Conservation (phyloP, 30 jellyfish, hydroid and myxozoan species). For the Hydractinia symbiolongicarpus region DNA sequence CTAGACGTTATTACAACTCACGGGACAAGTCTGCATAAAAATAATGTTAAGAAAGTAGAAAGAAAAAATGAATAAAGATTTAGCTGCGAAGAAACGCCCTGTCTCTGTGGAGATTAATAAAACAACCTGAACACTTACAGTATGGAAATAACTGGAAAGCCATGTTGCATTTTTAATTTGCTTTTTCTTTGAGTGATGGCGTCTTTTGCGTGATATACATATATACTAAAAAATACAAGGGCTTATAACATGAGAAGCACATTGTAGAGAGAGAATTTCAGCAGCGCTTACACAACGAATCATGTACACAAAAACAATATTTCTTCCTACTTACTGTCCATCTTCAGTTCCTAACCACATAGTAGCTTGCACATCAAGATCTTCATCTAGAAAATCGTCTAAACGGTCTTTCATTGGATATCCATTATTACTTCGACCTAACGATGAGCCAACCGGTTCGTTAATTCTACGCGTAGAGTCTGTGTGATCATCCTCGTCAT, state of each 20-base stretch:
- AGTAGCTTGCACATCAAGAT: conserved; percentile 74
- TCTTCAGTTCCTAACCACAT: conserved; percentile 99
- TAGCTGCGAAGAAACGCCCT: background rate
- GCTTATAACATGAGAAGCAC: background rate
- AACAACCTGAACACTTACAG: conserved; percentile 48
- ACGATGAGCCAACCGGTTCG: conserved; percentile 56
- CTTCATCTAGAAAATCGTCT: conserved; percentile 55
- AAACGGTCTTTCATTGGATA: conserved; percentile 57
- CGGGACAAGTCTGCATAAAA: background rate
- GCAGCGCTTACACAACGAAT: too few relatives aligned
- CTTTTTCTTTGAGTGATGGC: conserved; percentile 82
- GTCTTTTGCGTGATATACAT: conserved; percentile 83
- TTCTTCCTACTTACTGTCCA: conserved; percentile 60
- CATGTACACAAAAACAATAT: too few relatives aligned
- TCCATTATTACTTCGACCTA: conserved; percentile 66
- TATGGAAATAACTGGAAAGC: conserved; percentile 91
- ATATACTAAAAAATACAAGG: conserved; percentile 48
- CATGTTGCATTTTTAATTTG: conserved; percentile 82
- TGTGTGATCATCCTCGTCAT: conserved; percentile 55
- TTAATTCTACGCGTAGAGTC: conserved; percentile 53
- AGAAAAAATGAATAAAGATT: background rate
- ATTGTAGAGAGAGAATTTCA: background rate
- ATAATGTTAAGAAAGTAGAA: background rate
- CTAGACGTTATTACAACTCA: too few relatives aligned
- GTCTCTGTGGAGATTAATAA: background rate